These are phyloP conservation scores for Diorhabda carinulata DNA, from an alignment of 1,140 invertebrate genomes.

Conservation along the genomic window DNA sequence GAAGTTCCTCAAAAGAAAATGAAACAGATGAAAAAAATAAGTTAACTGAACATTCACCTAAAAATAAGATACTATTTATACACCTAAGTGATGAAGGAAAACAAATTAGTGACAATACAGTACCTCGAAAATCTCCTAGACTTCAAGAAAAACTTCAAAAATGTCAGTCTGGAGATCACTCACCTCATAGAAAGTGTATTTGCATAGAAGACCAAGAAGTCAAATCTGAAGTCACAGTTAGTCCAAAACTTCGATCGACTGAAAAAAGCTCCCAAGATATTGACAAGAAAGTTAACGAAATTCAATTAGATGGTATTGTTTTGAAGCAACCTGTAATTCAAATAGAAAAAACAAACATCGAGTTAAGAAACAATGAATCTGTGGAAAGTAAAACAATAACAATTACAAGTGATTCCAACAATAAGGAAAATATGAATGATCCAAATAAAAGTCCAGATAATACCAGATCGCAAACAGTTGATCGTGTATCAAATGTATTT, in stretches of 20 bases:
- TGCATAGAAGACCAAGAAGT: not conserved
- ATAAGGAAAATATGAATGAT: constrained; percentile 25
- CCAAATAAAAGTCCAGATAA: not conserved
- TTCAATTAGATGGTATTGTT: constrained; percentile 1
- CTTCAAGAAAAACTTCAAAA: constrained; percentile 10
- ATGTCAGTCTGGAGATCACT: not conserved
- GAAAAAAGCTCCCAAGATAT: not conserved
- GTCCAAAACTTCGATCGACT: not conserved
- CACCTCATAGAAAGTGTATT: not conserved
- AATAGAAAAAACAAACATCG: not conserved
- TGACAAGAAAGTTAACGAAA: not conserved
- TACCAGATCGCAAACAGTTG: not conserved
- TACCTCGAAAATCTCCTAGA: constrained; percentile 23
- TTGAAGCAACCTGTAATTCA: not conserved
- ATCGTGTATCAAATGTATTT: constrained; percentile 26
- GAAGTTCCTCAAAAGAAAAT: too few species aligned
- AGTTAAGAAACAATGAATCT: constrained; percentile 8
- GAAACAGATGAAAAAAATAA: not conserved
- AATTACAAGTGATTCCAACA: constrained; percentile 15
- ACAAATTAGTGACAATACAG: not conserved
- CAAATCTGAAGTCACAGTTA: not conserved
- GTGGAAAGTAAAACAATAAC: constrained; percentile 11
- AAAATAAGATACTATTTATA: not conserved
- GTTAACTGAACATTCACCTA: not conserved
- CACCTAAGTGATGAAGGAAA: not conserved